These are phyloP conservation scores for Etheostoma nigrum DNA, from an alignment of 2,797 vertebrate species.

Conservation along the genomic window DNA sequence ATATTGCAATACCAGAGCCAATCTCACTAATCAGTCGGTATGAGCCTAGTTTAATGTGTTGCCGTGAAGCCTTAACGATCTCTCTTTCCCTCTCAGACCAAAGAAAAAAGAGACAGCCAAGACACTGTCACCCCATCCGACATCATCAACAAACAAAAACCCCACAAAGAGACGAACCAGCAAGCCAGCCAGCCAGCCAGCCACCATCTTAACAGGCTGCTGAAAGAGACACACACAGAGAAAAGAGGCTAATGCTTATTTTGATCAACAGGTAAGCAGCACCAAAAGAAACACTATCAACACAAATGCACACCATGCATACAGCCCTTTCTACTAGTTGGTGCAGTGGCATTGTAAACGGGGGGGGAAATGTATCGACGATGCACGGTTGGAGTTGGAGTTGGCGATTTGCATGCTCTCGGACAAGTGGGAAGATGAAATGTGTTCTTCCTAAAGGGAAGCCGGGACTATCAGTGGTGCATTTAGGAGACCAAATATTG, in stretches of 20 bases:
- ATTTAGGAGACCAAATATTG: constrained; percentile 54
- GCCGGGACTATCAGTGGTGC: constrained; percentile 34
- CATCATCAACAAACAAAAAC: constrained; percentile 81
- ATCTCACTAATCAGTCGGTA: constrained; percentile 65
- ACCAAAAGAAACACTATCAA: constrained; percentile 55
- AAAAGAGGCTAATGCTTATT: constrained; percentile 74
- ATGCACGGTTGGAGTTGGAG: constrained; percentile 52
- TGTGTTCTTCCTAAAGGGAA: constrained; percentile 33
- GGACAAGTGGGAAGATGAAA: constrained; percentile 52
- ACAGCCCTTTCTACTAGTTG: constrained; percentile 40
- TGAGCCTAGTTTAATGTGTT: constrained; percentile 54
- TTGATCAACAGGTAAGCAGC: constrained; percentile 84
- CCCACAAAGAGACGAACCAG: constrained; percentile 72
- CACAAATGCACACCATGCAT: constrained; percentile 46
- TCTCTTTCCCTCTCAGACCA: constrained; percentile 72
- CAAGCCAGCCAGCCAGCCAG: constrained; percentile 64
- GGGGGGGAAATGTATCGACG: constrained; percentile 33
- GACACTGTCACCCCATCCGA: constrained; percentile 81
- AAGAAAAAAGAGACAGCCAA: constrained; percentile 74
- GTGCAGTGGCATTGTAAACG: constrained; percentile 48
- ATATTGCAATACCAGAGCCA: constrained; percentile 48
- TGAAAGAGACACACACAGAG: constrained; percentile 73
- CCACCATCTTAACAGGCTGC: constrained; percentile 83
- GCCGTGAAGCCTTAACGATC: constrained; percentile 71
- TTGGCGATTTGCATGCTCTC: constrained; percentile 59